phyloP scores from a whole-genome alignment of 2,113 vertebrate genomes.

The Cygnus atratus region DNA sequence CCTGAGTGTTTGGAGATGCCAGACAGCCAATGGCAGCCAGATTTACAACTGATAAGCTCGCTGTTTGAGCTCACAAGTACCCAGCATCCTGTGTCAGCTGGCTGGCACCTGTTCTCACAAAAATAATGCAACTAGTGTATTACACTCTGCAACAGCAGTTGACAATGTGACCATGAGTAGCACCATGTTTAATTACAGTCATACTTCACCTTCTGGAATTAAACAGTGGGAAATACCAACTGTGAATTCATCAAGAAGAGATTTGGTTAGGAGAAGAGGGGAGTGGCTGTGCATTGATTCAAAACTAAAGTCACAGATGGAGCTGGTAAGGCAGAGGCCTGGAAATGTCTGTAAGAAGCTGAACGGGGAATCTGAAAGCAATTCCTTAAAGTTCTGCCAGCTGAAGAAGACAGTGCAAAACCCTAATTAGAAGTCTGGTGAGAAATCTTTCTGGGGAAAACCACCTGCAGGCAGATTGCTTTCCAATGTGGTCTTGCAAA shows the following conservation, averaged over 20 bases:
- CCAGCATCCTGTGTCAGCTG: neutral
- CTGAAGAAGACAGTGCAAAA: neutral
- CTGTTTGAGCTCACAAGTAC: neutral
- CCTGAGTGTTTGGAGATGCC: fast-evolving
- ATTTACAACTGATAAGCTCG: neutral
- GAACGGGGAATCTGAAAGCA: neutral
- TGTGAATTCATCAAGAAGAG: neutral
- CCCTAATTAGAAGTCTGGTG: neutral
- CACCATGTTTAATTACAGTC: neutral
- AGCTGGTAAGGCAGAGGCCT: neutral
- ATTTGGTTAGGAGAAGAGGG: neutral
- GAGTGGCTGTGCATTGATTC: neutral
- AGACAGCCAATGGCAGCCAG: neutral
- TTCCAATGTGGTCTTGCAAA: constrained; percentile 39
- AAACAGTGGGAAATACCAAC: neutral
- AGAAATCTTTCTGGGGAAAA: constrained; percentile 15
- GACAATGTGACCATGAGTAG: neutral
- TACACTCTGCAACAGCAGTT: neutral
- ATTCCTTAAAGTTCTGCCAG: neutral
- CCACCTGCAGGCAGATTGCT: neutral
- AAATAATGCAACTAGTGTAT: neutral
- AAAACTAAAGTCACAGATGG: neutral
- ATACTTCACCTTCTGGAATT: neutral
- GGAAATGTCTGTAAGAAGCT: neutral
- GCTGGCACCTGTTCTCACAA: constrained; percentile 20